A percentile compares a stretch with the other conserved stretches of the same genome.
These are phyloP conservation scores for Danio jaintianensis DNA, from an alignment of 2,797 vertebrate genomes.

Conservation along the genomic window DNA sequence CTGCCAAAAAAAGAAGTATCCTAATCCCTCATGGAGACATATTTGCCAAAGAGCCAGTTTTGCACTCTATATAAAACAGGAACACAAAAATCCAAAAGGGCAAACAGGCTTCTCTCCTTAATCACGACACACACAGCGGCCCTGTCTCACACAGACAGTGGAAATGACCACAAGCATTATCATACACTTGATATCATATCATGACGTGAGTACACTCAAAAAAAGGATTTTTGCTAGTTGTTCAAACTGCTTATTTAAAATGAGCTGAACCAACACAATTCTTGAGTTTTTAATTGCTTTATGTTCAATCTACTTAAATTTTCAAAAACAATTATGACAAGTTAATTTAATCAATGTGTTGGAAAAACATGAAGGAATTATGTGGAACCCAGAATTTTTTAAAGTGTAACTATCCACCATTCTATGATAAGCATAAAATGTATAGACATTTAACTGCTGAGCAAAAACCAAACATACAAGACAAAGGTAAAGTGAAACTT, in stretches of 20 bases:
- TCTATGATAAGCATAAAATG: not conserved
- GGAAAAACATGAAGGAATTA: too few relatives aligned
- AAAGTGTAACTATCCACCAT: not conserved
- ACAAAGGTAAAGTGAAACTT: not conserved
- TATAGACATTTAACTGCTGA: not conserved
- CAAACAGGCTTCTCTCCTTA: not conserved
- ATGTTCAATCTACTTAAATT: too few relatives aligned
- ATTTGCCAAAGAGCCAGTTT: constrained; percentile 11
- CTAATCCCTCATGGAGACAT: not conserved
- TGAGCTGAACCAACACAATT: too few relatives aligned
- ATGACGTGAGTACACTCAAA: too few relatives aligned
- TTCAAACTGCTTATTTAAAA: too few relatives aligned
- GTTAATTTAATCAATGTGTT: too few relatives aligned
- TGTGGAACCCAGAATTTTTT: too few relatives aligned
- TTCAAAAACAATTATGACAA: too few relatives aligned
- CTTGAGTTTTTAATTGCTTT: too few relatives aligned
- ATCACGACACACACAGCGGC: not conserved
- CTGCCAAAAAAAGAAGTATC: constrained; percentile 24
- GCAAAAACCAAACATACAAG: not conserved
- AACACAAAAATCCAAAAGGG: not conserved
- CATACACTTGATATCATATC: constrained; percentile 5
- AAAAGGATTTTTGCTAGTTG: too few relatives aligned
- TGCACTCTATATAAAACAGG: not conserved
- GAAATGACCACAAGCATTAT: not conserved
- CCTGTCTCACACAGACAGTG: not conserved